Evolutionary conservation across 2,888 invertebrate species (phyloP).

Genomic region (Drosophila stalkeri): DNA sequence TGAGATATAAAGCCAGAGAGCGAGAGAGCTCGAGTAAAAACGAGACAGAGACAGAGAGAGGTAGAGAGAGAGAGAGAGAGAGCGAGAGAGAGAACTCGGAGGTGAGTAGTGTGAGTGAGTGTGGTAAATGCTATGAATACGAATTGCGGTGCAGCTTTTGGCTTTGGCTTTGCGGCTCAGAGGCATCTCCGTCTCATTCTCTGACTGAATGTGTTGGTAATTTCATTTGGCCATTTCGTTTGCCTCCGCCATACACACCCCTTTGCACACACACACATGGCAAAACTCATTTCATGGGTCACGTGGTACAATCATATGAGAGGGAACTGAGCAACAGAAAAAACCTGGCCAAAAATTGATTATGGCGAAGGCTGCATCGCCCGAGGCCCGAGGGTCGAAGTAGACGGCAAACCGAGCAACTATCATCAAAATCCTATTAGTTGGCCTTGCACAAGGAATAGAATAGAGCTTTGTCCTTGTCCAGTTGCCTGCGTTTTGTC

Average conservation of each 20-base stretch:
- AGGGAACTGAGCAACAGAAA: conserved; percentile 37
- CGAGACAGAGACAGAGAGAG: conserved; percentile 5
- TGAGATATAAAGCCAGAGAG: conserved; percentile 28
- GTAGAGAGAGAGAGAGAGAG: conserved; percentile 7
- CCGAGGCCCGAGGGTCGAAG: conserved; percentile 54
- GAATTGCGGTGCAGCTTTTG: conserved; percentile 69
- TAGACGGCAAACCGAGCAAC: conserved; percentile 59
- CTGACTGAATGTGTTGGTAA: conserved; percentile 61
- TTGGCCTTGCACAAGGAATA: conserved; percentile 50
- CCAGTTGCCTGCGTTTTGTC: conserved; percentile 76
- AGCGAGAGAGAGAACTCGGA: background rate
- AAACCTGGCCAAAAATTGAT: conserved; percentile 77
- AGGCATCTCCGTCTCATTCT: conserved; percentile 46
- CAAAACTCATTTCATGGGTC: conserved; percentile 86
- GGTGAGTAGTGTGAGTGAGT: conserved; percentile 13
- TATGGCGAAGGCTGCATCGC: conserved; percentile 64
- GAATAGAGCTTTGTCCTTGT: conserved; percentile 65
- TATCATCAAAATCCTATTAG: conserved; percentile 84
- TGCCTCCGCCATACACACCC: conserved; percentile 24
- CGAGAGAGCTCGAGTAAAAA: background rate
- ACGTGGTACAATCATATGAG: conserved; percentile 83
- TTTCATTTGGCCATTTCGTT: conserved; percentile 56
- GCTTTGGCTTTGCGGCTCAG: conserved; percentile 57
- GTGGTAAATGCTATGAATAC: conserved; percentile 69
- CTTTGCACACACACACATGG: conserved; percentile 61